These are phyloP conservation scores for Polyploca ridens DNA, from an alignment of 2,888 invertebrate genomes.

Conservation along the genomic window DNA sequence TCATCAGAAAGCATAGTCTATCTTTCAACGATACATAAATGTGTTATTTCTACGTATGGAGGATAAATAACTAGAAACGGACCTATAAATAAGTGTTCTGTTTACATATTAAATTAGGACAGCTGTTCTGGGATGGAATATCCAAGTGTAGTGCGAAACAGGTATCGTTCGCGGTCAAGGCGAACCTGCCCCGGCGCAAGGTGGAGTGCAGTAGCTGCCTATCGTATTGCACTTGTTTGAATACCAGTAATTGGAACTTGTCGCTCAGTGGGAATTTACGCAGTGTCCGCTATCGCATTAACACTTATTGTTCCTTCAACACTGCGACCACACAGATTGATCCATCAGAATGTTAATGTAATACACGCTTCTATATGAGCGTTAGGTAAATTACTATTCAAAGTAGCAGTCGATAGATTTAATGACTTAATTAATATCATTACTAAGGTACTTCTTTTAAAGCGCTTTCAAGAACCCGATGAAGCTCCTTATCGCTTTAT, in stretches of 20 bases:
- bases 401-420: too few species aligned
- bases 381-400: too few species aligned
- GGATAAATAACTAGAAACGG: too few species aligned
- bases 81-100: not conserved
- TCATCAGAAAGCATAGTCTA: too few species aligned
- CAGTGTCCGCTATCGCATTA: constrained; percentile 16
- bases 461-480: too few species aligned
- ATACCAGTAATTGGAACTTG: constrained; percentile 29
- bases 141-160: constrained; percentile 27
- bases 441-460: too few species aligned
- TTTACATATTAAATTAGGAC: not conserved
- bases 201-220: constrained; percentile 38
- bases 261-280: constrained; percentile 18
- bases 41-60: too few species aligned
- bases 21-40: too few species aligned
- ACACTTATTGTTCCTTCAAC: not conserved
- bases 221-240: constrained; percentile 45
- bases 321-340: constrained; percentile 2
- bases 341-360: not conserved
- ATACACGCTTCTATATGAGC: too few species aligned
- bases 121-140: not conserved
- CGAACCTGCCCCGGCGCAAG: constrained; percentile 42
- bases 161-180: constrained; percentile 63
- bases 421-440: too few species aligned
- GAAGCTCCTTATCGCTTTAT: too few species aligned